A percentile compares a stretch with the other conserved stretches of the same genome.
These are phyloP conservation scores for Eilema caniola DNA, from an alignment of 2,888 invertebrate species.

Conservation along the genomic window DNA sequence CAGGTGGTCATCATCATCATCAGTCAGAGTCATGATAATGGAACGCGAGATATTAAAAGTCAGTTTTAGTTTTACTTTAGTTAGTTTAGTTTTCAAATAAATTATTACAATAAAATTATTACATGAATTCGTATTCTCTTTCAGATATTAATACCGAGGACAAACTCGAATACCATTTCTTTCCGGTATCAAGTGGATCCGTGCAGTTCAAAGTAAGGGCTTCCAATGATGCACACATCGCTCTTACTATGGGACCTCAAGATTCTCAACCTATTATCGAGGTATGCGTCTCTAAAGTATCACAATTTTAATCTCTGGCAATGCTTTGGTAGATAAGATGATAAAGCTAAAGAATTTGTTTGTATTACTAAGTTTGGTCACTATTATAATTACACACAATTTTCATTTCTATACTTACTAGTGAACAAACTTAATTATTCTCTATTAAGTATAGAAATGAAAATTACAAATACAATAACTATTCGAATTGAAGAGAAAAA, in stretches of 20 bases:
- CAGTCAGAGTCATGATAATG: no score
- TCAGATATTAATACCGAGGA: conserved; percentile 93
- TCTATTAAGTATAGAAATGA: no score
- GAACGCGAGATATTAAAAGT: no score
- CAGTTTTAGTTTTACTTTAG: no score
- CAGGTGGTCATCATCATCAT: no score
- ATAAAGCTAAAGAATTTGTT: not conserved
- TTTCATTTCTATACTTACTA: not conserved
- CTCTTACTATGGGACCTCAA: conserved; percentile 90
- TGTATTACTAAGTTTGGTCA: not conserved
- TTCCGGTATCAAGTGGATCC: conserved; percentile 90
- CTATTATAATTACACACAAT: not conserved
- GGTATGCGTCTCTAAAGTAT: conserved; percentile 67
- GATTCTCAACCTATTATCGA: conserved; percentile 94
- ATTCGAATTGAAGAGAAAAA: no score
- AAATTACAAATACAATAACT: not conserved
- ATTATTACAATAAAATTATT: no score
- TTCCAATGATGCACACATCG: conserved; percentile 94
- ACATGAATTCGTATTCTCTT: conserved; percentile 32
- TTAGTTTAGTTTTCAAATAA: no score
- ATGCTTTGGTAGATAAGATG: not conserved
- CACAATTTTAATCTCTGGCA: not conserved
- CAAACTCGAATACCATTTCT: conserved; percentile 93
- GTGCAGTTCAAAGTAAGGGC: conserved; percentile 93
- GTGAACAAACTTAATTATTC: no score